Evolutionary conservation across 2,888 invertebrate genomes (phyloP).

Genomic region (Drosophila pegasa): DNA sequence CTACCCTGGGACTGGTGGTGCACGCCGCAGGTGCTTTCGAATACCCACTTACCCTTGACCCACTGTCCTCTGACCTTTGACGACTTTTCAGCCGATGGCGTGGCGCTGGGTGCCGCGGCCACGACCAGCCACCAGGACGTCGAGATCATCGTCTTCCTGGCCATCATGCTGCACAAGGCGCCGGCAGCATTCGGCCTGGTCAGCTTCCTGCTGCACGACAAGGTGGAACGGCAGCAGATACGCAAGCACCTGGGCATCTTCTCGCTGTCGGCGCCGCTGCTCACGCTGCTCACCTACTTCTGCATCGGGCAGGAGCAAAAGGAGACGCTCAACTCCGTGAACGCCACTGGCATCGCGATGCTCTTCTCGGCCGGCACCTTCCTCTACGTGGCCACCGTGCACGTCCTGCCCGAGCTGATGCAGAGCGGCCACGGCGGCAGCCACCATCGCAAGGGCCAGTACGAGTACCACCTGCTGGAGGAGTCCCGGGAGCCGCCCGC

Average conservation of each 20-base stretch:
- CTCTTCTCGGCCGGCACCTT: slow-evolving; percentile 99
- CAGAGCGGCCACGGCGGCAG: slow-evolving; percentile 85
- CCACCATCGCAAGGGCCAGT: slow-evolving; percentile 78
- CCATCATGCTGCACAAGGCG: slow-evolving; percentile 99
- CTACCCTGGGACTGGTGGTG: slow-evolving; percentile 98
- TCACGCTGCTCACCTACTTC: slow-evolving; percentile 96
- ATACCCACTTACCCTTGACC: not conserved
- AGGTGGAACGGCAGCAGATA: slow-evolving; percentile 93
- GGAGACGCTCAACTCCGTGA: slow-evolving; percentile 94
- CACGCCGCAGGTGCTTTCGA: slow-evolving; percentile 93
- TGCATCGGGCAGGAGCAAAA: slow-evolving; percentile 97
- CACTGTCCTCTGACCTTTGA: slow-evolving; percentile 29
- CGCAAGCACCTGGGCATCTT: slow-evolving; percentile 96
- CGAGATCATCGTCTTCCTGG: slow-evolving; percentile 98
- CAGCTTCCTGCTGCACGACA: slow-evolving; percentile 98
- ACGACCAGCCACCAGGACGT: slow-evolving; percentile 98
- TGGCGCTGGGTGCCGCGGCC: slow-evolving; percentile 99
- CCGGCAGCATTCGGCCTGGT: slow-evolving; percentile 99
- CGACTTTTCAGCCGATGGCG: slow-evolving; percentile 93
- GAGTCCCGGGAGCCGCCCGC: slow-evolving; percentile 50
- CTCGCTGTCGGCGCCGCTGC: slow-evolving; percentile 95
- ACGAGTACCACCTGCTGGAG: slow-evolving; percentile 80
- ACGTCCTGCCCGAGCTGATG: slow-evolving; percentile 97
- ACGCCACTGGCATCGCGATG: slow-evolving; percentile 98
- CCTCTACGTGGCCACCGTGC: slow-evolving; percentile 99